Conservation (phyloP, 2,113 vertebrate species). For the Mionectes macconnelli region DNA sequence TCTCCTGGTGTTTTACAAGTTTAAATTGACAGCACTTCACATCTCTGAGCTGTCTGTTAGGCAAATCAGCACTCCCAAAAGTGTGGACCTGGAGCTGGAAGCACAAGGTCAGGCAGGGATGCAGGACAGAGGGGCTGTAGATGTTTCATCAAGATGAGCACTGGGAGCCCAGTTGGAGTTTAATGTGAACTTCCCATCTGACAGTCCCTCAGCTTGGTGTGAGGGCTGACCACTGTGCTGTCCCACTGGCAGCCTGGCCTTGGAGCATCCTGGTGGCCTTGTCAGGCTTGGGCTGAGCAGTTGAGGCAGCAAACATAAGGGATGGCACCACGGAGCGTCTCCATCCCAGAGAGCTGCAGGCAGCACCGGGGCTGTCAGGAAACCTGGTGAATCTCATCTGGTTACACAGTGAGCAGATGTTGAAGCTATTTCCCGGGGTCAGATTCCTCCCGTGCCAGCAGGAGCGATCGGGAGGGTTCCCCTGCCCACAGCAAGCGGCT, state of each 20-base stretch:
- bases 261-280: fast-evolving
- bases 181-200: not conserved
- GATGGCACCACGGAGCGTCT: fast-evolving
- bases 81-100: not conserved
- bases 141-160: fast-evolving
- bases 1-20: not conserved
- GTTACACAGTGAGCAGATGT: not conserved
- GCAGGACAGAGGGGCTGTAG: not conserved
- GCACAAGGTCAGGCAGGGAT: not conserved
- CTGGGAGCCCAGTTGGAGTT: not conserved
- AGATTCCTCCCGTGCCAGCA: not conserved
- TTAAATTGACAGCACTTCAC: not conserved
- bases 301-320: not conserved
- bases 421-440: not conserved
- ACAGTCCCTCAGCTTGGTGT: fast-evolving
- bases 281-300: not conserved
- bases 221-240: not conserved
- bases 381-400: not conserved
- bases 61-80: not conserved
- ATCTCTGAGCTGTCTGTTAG: not conserved
- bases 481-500: not conserved
- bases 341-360: not conserved
- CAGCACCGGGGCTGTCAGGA: fast-evolving
- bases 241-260: not conserved
- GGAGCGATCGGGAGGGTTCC: not conserved